phyloP scores from a whole-genome alignment of 2,797 vertebrate genomes.

The Darevskia mixta region DNA sequence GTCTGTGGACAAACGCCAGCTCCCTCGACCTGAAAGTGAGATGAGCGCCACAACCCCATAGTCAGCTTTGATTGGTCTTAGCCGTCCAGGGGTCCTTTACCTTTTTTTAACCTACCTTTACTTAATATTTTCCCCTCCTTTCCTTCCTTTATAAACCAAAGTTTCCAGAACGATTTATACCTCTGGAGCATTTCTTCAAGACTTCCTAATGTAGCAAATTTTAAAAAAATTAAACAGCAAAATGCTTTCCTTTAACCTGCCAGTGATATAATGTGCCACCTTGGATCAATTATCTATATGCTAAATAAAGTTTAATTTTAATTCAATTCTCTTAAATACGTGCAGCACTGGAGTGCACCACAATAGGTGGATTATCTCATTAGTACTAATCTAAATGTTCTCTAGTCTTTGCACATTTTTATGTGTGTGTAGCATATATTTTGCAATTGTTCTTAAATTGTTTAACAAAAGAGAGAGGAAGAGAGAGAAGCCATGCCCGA shows the following conservation, averaged over 20 bases:
- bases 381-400: conserved; percentile 76
- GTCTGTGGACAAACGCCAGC: too few species aligned
- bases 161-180: conserved; percentile 62
- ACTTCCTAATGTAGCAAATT: conserved; percentile 65
- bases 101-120: too few species aligned
- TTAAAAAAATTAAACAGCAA: conserved; percentile 64
- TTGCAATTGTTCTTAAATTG: conserved; percentile 65
- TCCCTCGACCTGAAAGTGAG: too few species aligned
- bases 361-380: conserved; percentile 75
- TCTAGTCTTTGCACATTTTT: conserved; percentile 72
- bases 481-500: conserved; percentile 56
- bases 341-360: conserved; percentile 69
- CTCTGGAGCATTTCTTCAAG: conserved; percentile 61
- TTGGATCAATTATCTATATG: conserved; percentile 74
- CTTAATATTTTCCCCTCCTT: conserved; percentile 45
- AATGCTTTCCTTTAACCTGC: conserved; percentile 69
- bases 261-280: conserved; percentile 65
- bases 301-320: conserved; percentile 77
- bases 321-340: conserved; percentile 76
- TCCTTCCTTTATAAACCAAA: conserved; percentile 68
- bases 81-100: too few species aligned
- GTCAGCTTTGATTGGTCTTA: too few species aligned
- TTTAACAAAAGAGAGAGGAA: neutral
- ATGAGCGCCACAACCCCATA: too few species aligned
- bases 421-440: conserved; percentile 63